Base-by-base conservation (phyloP, 2,797 vertebrate genomes). In the Sebastes cheni region DNA sequence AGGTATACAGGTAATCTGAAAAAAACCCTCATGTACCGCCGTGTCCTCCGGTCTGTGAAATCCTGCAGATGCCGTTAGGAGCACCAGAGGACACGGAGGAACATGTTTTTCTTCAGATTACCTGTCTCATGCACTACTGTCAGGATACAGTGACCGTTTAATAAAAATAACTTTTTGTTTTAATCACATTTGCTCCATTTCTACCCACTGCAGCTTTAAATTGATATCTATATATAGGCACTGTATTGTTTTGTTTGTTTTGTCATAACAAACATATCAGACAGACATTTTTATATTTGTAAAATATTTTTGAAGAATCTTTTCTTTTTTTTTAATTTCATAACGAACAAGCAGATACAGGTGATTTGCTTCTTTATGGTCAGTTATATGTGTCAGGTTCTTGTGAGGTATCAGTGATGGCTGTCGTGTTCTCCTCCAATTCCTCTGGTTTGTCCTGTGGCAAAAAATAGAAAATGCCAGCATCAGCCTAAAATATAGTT, bases 341-440 rank as follows among this genome's bases (percentile, higher is more conserved):
- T 42, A 39, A 77, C 22, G 70, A 29, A 55, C 42, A 84, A 52
- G 27, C 2, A 67, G 36, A 73, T 8, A n/a, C 3, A 30, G 25
- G 3, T 60, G 8, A 68, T 61, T 42, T 54, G 3, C 8, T 25
- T 80, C 23, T 89, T 90, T 86, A 86, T 85, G 85, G 29, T 75
- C 18, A 50, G 30, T 55, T 29, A 55, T 52, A 29, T 9, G 7
- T 23, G 34, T 34, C 22, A 27, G 52, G 25, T 39, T 66, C 18
- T 65, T 13, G 34, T 10, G 56, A 55, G 55, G 67, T 79, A 71
- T 81, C 30, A 1, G 29, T 3, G 34, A 46, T 46, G 30, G 22
- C 62, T 71, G 75, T 18, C 0, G 67, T 60, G 27, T 42, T 67
- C 6, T 81, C 54, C 2, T 84, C 32, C 50, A n/a, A 0, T 23